These are phyloP conservation scores for Teleopsis dalmanni DNA, from an alignment of 1,140 invertebrate genomes.

Conservation along the genomic window DNA sequence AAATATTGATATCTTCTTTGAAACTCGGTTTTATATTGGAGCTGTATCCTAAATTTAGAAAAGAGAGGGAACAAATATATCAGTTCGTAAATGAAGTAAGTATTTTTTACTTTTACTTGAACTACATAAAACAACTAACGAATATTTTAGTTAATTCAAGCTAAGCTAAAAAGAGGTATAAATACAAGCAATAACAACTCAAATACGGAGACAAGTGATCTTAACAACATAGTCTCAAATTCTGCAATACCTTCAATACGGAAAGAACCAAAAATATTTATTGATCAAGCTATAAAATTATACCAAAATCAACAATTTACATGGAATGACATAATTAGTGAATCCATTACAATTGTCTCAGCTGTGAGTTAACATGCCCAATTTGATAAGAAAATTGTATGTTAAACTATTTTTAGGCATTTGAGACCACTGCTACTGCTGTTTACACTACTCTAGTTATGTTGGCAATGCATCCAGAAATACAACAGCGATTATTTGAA, in stretches of 20 bases:
- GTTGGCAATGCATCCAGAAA: conserved; percentile 17
- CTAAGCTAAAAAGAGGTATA: neutral
- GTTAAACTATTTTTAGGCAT: conserved; percentile 4
- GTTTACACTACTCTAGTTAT: conserved; percentile 11
- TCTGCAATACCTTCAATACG: neutral
- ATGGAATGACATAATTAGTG: conserved; percentile 3
- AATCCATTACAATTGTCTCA: conserved; percentile 7
- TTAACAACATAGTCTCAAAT: neutral
- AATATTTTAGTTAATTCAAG: neutral
- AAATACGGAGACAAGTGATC: neutral
- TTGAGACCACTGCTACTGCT: conserved; percentile 11
- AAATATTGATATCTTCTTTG: neutral
- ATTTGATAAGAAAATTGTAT: neutral
- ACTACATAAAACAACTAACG: neutral
- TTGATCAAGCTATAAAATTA: conserved; percentile 4
- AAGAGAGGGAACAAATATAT: neutral
- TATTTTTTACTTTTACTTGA: neutral
- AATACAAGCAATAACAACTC: neutral
- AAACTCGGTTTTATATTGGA: neutral
- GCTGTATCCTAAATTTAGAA: neutral
- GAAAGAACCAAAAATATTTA: conserved; percentile 1
- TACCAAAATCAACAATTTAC: conserved; percentile 3
- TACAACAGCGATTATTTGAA: conserved; percentile 15
- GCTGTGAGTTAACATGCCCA: conserved; percentile 1
- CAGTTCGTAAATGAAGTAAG: neutral